Evolutionary conservation across 2,797 vertebrate species (phyloP), one percentile per base, ranked within the genome.

Genomic region (Huso huso): DNA sequence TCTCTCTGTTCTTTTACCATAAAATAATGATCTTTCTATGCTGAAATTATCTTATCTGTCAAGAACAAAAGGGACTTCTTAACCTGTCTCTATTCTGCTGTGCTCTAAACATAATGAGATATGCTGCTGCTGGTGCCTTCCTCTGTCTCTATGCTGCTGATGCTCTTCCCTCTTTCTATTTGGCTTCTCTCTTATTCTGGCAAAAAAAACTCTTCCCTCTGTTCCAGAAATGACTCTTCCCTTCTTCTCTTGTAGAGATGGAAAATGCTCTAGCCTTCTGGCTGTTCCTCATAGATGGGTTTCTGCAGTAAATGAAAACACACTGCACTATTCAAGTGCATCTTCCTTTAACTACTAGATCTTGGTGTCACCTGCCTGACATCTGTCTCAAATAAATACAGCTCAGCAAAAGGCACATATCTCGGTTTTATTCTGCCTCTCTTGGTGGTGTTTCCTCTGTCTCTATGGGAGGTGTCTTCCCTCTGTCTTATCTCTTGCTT

Each of bases 401-500:
- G 86, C 80, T n/a, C 82, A 76, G 85, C 81, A 85, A 89, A 79
- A 78, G 84, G 86, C 82, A 87, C 81, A 91, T 92, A 86, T 85
- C 84, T n/a, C n/a, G 81, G 51, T 84, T 91, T 92, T 91, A 92
- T 87, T 85, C 81, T n/a, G n/a, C n/a, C 79, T 77, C 83, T 86
- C 78, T 63, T n/a, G 83, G 86, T 87, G 90, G 90, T 88, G 90
- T 80, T 89, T 89, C 86, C n/a, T n/a, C n/a, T n/a, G n/a, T n/a
- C n/a, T n/a, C n/a, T n/a, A 91, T 84, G 88, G 73, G 79, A 84
- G 84, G 82, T 79, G 87, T 86, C n/a, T n/a, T n/a, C n/a, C n/a
- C n/a, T n/a, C n/a, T n/a, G n/a, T 77, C 87, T 90, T 91, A 93
- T 94, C 89, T 93, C 81, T 88, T 82, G 85, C 90, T 89, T 89